Conservation (phyloP, 2,113 vertebrate genomes). For the Dolichallabes microphthalmus region DNA sequence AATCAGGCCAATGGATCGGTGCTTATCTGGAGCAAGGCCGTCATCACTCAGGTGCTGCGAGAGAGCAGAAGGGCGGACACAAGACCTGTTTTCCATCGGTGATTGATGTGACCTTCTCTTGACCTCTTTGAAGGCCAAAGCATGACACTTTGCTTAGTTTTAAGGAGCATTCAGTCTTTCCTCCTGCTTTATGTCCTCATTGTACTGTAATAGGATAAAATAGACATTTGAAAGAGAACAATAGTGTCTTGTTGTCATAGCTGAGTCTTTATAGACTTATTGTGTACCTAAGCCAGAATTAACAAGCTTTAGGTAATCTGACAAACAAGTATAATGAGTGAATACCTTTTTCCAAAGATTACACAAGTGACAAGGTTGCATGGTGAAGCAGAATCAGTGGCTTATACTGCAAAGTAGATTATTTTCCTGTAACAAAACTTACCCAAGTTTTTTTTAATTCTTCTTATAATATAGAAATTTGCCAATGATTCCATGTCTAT, state of each 20-base stretch:
- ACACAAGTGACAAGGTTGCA: not conserved
- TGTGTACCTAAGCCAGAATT: not conserved
- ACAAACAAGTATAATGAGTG: not conserved
- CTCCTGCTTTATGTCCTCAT: slow-evolving; percentile 48
- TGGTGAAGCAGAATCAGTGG: not conserved
- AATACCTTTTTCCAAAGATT: not conserved
- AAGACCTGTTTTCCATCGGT: slow-evolving; percentile 60
- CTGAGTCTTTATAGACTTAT: not conserved
- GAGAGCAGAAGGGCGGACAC: slow-evolving; percentile 63
- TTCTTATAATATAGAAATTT: not conserved
- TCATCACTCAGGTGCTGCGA: slow-evolving; percentile 68
- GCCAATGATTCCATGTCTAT: not conserved
- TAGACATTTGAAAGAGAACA: slow-evolving; percentile 54
- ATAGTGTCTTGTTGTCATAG: not conserved
- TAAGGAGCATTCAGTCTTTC: slow-evolving; percentile 34
- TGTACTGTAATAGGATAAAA: slow-evolving; percentile 64
- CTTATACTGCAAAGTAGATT: not conserved
- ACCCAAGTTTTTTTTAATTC: not conserved
- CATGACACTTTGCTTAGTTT: slow-evolving; percentile 51
- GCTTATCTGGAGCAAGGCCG: slow-evolving; percentile 75
- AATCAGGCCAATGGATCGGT: slow-evolving; percentile 75
- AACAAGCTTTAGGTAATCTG: not conserved
- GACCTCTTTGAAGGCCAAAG: slow-evolving; percentile 67
- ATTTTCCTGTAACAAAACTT: not conserved
- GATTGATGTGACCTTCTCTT: slow-evolving; percentile 66